These are phyloP conservation scores for Ernsta delagoae DNA, from an alignment of 2,888 invertebrate genomes.

Conservation along the genomic window DNA sequence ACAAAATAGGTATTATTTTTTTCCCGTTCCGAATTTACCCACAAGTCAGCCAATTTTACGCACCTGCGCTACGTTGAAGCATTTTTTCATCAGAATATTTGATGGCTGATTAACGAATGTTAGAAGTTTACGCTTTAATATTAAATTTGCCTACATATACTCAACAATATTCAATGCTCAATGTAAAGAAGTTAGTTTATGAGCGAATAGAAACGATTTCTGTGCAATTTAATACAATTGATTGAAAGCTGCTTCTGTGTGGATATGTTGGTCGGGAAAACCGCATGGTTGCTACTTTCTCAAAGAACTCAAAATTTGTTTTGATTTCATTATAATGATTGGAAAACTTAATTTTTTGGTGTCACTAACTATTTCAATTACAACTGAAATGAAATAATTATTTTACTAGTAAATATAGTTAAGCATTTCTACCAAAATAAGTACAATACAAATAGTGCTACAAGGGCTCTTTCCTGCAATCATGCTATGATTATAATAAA, in stretches of 20 bases:
- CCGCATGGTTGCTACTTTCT: slow-evolving; percentile 35
- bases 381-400: too few relatives aligned
- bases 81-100: slow-evolving; percentile 4
- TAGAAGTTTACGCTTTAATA: not conserved
- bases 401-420: too few relatives aligned
- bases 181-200: too few relatives aligned
- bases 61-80: slow-evolving; percentile 2
- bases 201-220: slow-evolving; percentile 45
- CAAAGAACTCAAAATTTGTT: too few relatives aligned
- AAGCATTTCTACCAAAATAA: too few relatives aligned
- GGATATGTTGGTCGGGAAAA: slow-evolving; percentile 45
- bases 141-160: too few relatives aligned
- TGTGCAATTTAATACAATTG: slow-evolving; percentile 76
- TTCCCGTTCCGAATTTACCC: not conserved
- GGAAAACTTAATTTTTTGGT: too few relatives aligned
- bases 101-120: slow-evolving; percentile 32
- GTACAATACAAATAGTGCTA: not conserved
- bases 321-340: too few relatives aligned
- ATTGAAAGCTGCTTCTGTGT: slow-evolving; percentile 70
- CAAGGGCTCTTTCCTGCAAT: not conserved
- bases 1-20: not conserved
- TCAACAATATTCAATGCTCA: too few relatives aligned
- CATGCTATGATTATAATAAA: slow-evolving; percentile 24
- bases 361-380: too few relatives aligned
- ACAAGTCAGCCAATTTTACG: slow-evolving; percentile 5